These are phyloP conservation scores for Rhabdophis nuchalis DNA, from an alignment of 2,797 vertebrate genomes.

Conservation along the genomic window DNA sequence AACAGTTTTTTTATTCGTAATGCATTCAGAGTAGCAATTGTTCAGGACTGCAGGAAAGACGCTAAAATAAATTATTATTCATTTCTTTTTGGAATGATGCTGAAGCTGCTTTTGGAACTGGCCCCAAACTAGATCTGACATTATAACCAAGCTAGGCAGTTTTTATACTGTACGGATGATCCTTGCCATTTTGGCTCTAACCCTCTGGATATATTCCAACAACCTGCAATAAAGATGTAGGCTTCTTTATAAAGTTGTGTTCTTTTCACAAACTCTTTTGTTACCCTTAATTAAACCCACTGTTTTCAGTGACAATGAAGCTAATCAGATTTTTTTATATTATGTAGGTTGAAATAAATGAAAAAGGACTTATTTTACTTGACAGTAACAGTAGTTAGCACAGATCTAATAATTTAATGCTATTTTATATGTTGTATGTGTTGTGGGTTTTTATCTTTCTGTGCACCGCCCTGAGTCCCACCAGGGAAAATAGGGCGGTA, in stretches of 20 bases:
- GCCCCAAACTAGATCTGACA: not conserved
- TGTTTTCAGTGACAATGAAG: not conserved
- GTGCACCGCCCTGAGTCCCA: no score
- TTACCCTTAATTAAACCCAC: not conserved
- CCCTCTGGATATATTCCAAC: not conserved
- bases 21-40: not conserved
- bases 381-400: not conserved
- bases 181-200: slow-evolving; percentile 2
- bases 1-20: not conserved
- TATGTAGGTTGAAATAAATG: not conserved
- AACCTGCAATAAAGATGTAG: not conserved
- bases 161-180: not conserved
- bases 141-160: not conserved
- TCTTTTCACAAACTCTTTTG: not conserved
- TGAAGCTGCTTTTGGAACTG: slow-evolving; percentile 1
- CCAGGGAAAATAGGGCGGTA: no score
- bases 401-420: no score
- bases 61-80: not conserved
- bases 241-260: not conserved
- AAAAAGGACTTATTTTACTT: not conserved
- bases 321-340: not conserved
- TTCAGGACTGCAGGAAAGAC: not conserved
- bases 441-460: no score
- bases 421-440: no score
- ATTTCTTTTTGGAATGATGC: not conserved